A percentile compares a stretch with the other conserved stretches of the same genome.
These are phyloP conservation scores for Synodontis membranacea DNA, from an alignment of 2,113 vertebrate genomes.

Conservation along the genomic window DNA sequence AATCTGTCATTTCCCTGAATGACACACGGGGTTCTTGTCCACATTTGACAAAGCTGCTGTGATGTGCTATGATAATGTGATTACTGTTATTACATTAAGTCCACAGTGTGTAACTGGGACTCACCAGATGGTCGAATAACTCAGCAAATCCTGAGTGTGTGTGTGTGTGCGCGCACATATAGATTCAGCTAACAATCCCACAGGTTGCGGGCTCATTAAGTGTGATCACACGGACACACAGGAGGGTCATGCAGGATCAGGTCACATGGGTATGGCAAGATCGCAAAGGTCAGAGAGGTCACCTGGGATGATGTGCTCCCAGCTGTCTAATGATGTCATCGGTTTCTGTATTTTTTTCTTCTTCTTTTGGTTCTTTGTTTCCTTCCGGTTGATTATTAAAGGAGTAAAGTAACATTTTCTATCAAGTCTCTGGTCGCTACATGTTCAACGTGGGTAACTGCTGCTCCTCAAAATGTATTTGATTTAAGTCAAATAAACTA, in stretches of 20 bases:
- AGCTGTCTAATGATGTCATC: constrained; percentile 16
- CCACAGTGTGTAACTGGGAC: not conserved
- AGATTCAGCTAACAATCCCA: constrained; percentile 4
- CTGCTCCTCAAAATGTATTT: no score
- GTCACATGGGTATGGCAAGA: constrained; percentile 21
- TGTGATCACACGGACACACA: constrained; percentile 11
- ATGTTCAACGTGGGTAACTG: not conserved
- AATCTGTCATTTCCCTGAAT: not conserved
- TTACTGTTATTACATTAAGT: constrained; percentile 25
- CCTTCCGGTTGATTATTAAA: not conserved
- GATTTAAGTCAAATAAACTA: not conserved
- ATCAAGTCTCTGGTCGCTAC: not conserved
- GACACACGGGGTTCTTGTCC: not conserved
- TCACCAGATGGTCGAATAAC: constrained; percentile 32
- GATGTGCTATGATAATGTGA: constrained; percentile 16
- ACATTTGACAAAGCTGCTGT: constrained; percentile 4
- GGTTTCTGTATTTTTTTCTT: not conserved
- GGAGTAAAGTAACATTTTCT: not conserved
- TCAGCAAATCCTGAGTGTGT: constrained; percentile 14
- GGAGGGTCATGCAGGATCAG: constrained; percentile 7
- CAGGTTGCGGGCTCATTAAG: constrained; percentile 11
- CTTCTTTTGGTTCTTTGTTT: not conserved
- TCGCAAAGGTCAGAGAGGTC: constrained; percentile 26
- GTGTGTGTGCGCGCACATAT: not conserved
- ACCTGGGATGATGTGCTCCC: not conserved